Percentiles rank a stretch among this genome's conserved stretches.
Conservation (phyloP, 2,888 invertebrate species). For the Lasioglossum oenotherae region DNA sequence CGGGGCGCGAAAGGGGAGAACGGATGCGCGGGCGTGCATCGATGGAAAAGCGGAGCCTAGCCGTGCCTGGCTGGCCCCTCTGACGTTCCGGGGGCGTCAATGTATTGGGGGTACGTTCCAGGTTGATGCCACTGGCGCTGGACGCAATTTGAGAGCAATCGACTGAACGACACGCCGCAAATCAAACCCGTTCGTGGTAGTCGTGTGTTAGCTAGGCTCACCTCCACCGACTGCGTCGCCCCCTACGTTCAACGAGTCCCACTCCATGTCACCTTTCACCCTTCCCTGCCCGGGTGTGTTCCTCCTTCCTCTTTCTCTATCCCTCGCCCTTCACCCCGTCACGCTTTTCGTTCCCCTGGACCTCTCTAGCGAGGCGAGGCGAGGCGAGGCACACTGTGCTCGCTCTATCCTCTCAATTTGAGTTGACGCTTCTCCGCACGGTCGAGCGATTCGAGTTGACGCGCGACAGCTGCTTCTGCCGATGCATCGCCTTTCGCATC, state of each 20-base stretch:
- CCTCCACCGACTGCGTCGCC: constrained; percentile 55
- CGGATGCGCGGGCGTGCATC: constrained; percentile 39
- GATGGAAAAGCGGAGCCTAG: constrained; percentile 46
- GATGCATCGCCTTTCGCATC: constrained; percentile 75
- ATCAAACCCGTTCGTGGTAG: constrained; percentile 79
- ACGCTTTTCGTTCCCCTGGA: constrained; percentile 43
- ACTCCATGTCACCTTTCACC: constrained; percentile 15
- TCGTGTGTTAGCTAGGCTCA: constrained; percentile 58
- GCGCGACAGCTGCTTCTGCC: constrained; percentile 77
- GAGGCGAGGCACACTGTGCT: not conserved
- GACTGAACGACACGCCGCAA: constrained; percentile 83
- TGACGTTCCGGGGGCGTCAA: constrained; percentile 48
- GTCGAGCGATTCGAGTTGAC: constrained; percentile 69
- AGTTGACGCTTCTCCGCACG: constrained; percentile 74
- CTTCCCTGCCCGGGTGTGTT: not conserved
- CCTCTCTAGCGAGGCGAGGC: constrained; percentile 19
- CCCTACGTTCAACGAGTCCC: constrained; percentile 16
- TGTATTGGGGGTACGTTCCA: constrained; percentile 66
- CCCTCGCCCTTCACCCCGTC: constrained; percentile 33
- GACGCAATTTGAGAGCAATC: constrained; percentile 83
- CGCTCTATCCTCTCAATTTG: constrained; percentile 72
- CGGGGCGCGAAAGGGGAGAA: constrained; percentile 25
- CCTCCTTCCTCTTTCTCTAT: constrained; percentile 14
- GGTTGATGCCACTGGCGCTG: constrained; percentile 76
- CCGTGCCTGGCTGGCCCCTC: constrained; percentile 12